These are phyloP conservation scores for Aphrophora alni DNA, from an alignment of 2,888 invertebrate genomes.

Conservation along the genomic window DNA sequence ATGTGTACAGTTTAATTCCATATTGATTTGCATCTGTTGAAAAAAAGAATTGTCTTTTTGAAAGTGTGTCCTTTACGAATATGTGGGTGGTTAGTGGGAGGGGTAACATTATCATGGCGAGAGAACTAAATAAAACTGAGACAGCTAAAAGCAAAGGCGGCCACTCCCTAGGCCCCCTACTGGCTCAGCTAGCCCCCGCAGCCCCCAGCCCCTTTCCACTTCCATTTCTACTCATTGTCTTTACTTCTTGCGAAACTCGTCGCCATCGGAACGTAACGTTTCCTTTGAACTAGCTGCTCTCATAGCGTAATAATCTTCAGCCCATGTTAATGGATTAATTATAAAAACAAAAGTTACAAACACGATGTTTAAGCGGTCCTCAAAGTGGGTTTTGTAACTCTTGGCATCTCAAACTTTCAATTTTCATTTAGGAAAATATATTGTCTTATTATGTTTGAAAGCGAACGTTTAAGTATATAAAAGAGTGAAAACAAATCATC, in stretches of 20 bases:
- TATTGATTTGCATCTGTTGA: background rate
- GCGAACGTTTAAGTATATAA: too few species aligned
- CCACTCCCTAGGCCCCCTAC: too few species aligned
- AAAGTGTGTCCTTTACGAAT: conserved; percentile 4
- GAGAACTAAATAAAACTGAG: background rate
- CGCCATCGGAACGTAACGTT: background rate
- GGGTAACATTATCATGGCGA: conserved; percentile 9
- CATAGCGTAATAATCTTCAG: background rate
- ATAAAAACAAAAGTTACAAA: background rate
- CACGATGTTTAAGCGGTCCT: background rate
- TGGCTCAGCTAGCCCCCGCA: background rate
- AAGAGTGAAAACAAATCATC: too few species aligned
- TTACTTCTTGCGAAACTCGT: too few species aligned
- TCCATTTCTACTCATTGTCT: background rate
- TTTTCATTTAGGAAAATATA: too few species aligned
- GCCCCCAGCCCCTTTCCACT: background rate
- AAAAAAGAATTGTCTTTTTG: background rate
- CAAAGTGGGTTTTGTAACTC: background rate
- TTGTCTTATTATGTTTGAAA: too few species aligned
- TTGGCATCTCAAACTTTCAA: too few species aligned
- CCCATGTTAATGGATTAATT: background rate
- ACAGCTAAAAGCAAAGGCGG: conserved; percentile 3
- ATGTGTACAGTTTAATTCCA: background rate
- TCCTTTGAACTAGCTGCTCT: background rate
- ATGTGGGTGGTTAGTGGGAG: background rate